Evolutionary conservation across 2,113 vertebrate genomes (phyloP).

Genomic region (Notiomystis cincta): DNA sequence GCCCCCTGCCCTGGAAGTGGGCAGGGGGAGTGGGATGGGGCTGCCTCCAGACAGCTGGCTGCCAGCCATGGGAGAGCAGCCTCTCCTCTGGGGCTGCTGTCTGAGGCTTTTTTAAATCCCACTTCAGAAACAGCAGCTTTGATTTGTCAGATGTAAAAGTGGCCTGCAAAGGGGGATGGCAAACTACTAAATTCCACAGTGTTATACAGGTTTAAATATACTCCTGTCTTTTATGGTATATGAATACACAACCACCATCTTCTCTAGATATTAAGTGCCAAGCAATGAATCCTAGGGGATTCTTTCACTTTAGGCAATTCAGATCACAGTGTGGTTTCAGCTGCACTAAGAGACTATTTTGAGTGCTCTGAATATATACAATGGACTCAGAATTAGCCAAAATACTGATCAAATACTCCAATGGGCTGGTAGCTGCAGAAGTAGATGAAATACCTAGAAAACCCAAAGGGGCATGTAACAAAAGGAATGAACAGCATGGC

Average conservation of each 20-base stretch:
- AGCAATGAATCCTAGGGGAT: not conserved
- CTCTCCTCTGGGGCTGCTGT: not conserved
- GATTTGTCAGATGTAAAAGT: not conserved
- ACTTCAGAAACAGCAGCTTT: not conserved
- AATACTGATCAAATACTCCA: not conserved
- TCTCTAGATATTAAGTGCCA: not conserved
- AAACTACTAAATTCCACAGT: not conserved
- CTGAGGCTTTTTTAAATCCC: not conserved
- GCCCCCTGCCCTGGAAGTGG: not conserved
- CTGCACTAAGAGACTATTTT: not conserved
- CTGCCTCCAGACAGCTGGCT: not conserved
- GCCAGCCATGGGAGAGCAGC: not conserved
- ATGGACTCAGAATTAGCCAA: not conserved
- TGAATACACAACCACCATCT: not conserved
- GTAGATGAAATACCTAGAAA: not conserved
- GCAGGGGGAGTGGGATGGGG: not conserved
- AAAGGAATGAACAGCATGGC: rapidly evolving
- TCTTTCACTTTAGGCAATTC: not conserved
- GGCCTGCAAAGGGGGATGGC: not conserved
- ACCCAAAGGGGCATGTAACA: not conserved
- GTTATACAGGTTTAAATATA: not conserved
- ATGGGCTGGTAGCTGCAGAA: not conserved
- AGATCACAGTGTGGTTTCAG: not conserved
- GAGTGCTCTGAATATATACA: not conserved
- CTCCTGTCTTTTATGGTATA: not conserved